phyloP scores from a whole-genome alignment of 2,888 invertebrate species.

The Marasmarcha lunaedactyla region DNA sequence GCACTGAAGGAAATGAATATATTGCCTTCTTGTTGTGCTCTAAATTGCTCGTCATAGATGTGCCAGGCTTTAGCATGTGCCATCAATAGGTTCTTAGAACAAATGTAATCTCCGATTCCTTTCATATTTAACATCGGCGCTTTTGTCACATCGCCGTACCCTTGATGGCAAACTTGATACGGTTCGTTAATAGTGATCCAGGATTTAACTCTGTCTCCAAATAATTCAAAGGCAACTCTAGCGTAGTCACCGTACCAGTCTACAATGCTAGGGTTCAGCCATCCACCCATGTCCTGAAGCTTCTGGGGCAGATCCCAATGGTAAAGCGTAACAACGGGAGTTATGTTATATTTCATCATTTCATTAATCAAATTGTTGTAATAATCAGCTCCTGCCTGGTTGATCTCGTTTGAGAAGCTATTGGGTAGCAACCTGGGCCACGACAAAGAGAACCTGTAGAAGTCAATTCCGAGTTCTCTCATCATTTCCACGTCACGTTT shows the following conservation, averaged over 20 bases:
- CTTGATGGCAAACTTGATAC: constrained; percentile 30
- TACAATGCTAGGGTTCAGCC: constrained; percentile 44
- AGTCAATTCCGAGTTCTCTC: constrained; percentile 49
- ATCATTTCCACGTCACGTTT: constrained; percentile 62
- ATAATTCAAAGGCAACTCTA: constrained; percentile 36
- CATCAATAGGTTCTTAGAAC: constrained; percentile 48
- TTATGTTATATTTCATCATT: constrained; percentile 67
- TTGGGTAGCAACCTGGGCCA: constrained; percentile 75
- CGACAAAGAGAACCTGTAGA: constrained; percentile 69
- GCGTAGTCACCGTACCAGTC: constrained; percentile 59
- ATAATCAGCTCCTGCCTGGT: constrained; percentile 43
- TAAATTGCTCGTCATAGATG: constrained; percentile 36
- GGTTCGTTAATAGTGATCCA: constrained; percentile 74
- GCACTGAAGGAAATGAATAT: constrained; percentile 17
- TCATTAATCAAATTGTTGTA: constrained; percentile 64
- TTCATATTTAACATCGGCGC: constrained; percentile 34
- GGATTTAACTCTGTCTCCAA: constrained; percentile 51
- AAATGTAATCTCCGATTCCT: constrained; percentile 53
- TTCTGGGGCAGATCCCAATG: constrained; percentile 65
- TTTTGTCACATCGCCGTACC: constrained; percentile 38
- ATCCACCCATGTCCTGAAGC: constrained; percentile 66
- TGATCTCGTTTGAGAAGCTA: constrained; percentile 64
- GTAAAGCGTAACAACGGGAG: constrained; percentile 68
- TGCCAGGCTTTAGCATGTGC: constrained; percentile 65
- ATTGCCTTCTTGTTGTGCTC: constrained; percentile 22